Percentiles rank a stretch among this genome's conserved stretches.
Evolutionary conservation across 2,888 invertebrate genomes (phyloP).

Genomic region (Heterodera filipjevi): DNA sequence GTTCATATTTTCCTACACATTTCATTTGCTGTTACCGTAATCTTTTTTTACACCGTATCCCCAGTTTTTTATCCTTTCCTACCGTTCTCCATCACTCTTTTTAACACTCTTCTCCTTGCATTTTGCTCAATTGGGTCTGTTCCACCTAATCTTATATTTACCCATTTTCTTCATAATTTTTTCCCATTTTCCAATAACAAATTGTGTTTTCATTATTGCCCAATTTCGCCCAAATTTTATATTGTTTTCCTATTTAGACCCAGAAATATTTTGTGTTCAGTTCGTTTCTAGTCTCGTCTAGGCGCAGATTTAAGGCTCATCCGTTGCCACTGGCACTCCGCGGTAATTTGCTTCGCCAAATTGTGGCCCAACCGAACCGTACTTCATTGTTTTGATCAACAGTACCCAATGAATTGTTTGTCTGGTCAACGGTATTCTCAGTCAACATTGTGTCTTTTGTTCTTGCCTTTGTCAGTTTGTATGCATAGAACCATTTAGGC

Average conservation of each 20-base stretch:
- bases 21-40: too few relatives aligned
- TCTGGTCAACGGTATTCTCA: too few relatives aligned
- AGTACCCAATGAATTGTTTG: not conserved
- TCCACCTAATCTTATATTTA: too few relatives aligned
- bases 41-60: not conserved
- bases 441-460: not conserved
- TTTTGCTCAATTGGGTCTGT: too few relatives aligned
- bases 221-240: not conserved
- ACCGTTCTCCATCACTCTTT: too few relatives aligned
- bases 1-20: not conserved
- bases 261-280: not conserved
- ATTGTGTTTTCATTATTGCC: not conserved
- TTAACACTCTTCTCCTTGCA: too few relatives aligned
- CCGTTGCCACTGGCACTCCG: not conserved
- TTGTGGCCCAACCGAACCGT: not conserved
- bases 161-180: not conserved
- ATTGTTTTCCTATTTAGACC: not conserved
- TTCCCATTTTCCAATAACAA: not conserved
- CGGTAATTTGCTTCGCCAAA: not conserved
- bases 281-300: not conserved
- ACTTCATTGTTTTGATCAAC: not conserved
- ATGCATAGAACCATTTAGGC: not conserved
- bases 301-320: slow-evolving; percentile 4
- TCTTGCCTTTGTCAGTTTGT: not conserved
- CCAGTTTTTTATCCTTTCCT: not conserved